These are phyloP conservation scores for Idaea aversata DNA, from an alignment of 2,888 invertebrate species.

Conservation along the genomic window DNA sequence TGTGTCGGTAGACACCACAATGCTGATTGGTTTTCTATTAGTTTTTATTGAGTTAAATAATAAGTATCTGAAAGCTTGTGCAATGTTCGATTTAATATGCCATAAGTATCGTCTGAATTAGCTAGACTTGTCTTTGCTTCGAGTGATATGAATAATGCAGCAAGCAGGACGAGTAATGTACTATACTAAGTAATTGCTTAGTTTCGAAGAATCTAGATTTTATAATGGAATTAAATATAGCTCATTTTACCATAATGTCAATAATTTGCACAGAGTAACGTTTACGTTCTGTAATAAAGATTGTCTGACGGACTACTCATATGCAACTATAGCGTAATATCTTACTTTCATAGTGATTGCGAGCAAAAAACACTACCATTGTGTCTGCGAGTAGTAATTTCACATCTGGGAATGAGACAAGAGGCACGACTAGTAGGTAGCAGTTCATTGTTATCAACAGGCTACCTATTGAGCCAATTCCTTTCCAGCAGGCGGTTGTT, in stretches of 20 bases:
- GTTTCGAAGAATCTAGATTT: constrained; percentile 19
- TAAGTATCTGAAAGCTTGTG: not conserved
- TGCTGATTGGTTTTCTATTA: no score
- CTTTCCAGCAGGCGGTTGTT: constrained; percentile 10
- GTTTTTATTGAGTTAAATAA: not conserved
- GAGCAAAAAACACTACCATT: constrained; percentile 32
- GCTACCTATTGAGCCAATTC: constrained; percentile 36
- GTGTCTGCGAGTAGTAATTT: constrained; percentile 34
- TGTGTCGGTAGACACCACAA: no score
- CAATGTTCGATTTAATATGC: constrained; percentile 8
- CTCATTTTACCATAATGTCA: not conserved
- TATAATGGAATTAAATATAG: not conserved
- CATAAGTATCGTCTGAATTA: constrained; percentile 32
- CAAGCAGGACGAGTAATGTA: constrained; percentile 30
- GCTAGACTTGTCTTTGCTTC: constrained; percentile 36
- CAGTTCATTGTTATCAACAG: constrained; percentile 32
- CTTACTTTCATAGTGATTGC: constrained; percentile 24
- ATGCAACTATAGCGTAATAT: constrained; percentile 17
- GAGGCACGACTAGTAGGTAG: constrained; percentile 20
- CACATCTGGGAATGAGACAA: constrained; percentile 32
- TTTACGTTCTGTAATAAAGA: not conserved
- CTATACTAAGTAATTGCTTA: constrained; percentile 37
- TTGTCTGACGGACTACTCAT: not conserved
- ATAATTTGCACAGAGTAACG: not conserved
- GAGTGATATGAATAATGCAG: constrained; percentile 43